Base-by-base conservation (phyloP, 2,888 invertebrate genomes). In the Eudemis profundana region DNA sequence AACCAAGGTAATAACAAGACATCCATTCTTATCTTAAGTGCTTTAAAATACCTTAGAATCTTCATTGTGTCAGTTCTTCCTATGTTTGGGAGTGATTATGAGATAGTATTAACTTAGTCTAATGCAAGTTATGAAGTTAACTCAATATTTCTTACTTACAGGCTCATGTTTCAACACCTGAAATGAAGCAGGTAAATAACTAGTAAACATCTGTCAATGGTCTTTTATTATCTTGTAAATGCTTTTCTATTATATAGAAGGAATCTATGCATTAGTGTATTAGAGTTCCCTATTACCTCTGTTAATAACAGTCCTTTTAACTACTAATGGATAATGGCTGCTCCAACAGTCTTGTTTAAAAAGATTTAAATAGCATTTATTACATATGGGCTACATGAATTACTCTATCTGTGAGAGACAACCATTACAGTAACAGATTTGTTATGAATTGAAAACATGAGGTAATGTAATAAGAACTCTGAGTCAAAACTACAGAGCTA, bases 171-270 rank as follows among this genome's bases (percentile, higher is more conserved):
- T 78, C 90, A 72, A 81, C 91, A 76, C 89, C 92, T 81, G 93
- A 93, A 85, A 93, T 93, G 93, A 93, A 93, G 88, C 93, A 93
- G 92, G 93, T 93, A 91, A 86, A 72, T 77, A 70, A 0, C n/a
- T 23, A 17, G 3, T 15, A 10, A 17, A 23, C 14, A 49, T 50
- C 7, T 4, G 2, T 5, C 0, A 4, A 23, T 50, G 2, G 19
- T 46, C 12, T 19, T 21, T 46, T 17, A 10, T 44, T 10, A 44
- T 44, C 8, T 17, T 5, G 5, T 23, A 23, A 23, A 23, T 23
- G 23, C 23, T 23, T 23, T 23, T 5, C 5, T 23, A 23, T 4
- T 23, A 23, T 4, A 23, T 4, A 23, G 3, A 23, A 23, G 3
- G 23, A 4, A 5, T 23, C 23, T 23, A n/a, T n/a, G 23, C 23